Evolutionary conservation across 2,888 invertebrate species (phyloP).

Genomic region (Leucania comma): DNA sequence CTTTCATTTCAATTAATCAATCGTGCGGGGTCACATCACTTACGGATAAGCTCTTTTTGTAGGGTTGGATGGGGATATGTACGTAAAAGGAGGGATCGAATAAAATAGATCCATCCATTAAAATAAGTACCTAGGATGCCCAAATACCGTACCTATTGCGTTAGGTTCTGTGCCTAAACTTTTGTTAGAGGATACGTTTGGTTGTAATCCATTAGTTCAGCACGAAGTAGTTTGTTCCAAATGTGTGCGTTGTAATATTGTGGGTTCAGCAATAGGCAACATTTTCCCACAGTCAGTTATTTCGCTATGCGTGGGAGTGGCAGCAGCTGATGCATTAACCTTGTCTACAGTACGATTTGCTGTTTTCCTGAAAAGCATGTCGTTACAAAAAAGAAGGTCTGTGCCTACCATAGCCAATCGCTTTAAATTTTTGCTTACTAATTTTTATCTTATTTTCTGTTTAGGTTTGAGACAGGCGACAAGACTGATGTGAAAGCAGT

Average conservation of each 20-base stretch:
- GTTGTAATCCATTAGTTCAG: background rate
- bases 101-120: conserved; percentile 11
- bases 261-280: conserved; percentile 11
- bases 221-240: conserved; percentile 5
- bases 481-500: background rate
- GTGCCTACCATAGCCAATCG: no score
- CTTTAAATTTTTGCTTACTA: no score
- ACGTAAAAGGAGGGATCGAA: conserved; percentile 5
- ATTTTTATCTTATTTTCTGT: no score
- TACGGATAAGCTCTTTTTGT: conserved; percentile 30
- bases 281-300: conserved; percentile 21
- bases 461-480: no score
- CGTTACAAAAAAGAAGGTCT: conserved; percentile 11
- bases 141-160: background rate
- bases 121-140: background rate
- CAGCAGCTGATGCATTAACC: conserved; percentile 51
- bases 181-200: background rate
- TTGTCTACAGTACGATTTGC: conserved; percentile 13
- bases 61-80: conserved; percentile 9
- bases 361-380: conserved; percentile 1
- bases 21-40: conserved; percentile 26
- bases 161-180: background rate
- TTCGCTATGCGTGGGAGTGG: conserved; percentile 46
- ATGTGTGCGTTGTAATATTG: conserved; percentile 6
- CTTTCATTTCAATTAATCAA: conserved; percentile 56